Evolutionary conservation across 2,888 invertebrate genomes (phyloP).

Genomic region (Tinea semifulvella): DNA sequence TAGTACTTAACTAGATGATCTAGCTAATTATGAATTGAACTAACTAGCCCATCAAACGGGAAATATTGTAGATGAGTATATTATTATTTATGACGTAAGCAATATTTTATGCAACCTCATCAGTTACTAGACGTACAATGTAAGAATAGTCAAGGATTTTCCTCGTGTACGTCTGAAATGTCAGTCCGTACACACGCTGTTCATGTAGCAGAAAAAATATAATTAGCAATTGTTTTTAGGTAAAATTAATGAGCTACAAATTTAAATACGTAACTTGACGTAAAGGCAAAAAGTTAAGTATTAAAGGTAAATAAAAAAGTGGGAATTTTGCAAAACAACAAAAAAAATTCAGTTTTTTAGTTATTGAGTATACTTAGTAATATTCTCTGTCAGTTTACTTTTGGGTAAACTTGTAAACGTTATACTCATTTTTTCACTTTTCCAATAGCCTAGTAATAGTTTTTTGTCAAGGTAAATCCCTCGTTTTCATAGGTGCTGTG

Average conservation of each 20-base stretch:
- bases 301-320: no score
- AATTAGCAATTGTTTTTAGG: slow-evolving; percentile 8
- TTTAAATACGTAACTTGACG: not conserved
- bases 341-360: no score
- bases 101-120: slow-evolving; percentile 3
- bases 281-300: not conserved
- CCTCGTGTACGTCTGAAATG: slow-evolving; percentile 22
- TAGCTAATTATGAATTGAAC: not conserved
- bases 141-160: slow-evolving; percentile 34
- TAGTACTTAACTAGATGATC: not conserved
- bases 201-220: slow-evolving; percentile 2
- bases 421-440: no score
- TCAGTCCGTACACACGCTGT: not conserved
- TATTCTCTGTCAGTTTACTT: no score
- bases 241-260: slow-evolving; percentile 4
- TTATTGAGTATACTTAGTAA: no score
- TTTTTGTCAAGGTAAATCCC: slow-evolving; percentile 5
- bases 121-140: slow-evolving; percentile 13
- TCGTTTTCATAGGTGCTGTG: not conserved
- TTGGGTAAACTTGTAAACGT: no score
- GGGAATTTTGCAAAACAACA: no score
- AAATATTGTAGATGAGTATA: slow-evolving; percentile 6
- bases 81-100: slow-evolving; percentile 7
- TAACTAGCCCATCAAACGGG: not conserved
- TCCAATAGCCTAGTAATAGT: no score